Base-by-base conservation (phyloP, 2,113 vertebrate species). In the Phyllostomus discolor region DNA sequence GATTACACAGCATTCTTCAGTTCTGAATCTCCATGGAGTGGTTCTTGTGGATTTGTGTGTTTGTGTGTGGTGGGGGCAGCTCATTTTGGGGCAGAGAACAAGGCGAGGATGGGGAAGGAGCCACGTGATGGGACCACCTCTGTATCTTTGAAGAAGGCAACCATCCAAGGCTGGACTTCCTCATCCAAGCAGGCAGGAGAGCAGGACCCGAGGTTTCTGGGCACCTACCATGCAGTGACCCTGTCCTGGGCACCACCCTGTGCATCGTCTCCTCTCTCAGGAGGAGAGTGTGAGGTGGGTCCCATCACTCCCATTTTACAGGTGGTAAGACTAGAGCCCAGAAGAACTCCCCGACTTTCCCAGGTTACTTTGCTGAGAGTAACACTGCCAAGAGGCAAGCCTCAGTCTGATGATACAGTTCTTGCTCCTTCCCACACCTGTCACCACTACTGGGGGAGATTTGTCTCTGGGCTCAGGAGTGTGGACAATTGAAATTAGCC, bases 1-100 rank as follows among this genome's bases (percentile, higher is more conserved):
- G 85, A 81, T 96, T 50, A 82, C 11, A 7, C 19, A 86, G 22
- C 66, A 62, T 87, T 50, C 81, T 88, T 70, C 50, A 15, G 43
- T 41, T 83, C 70, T 85, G 92, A 88, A 24, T 85, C 84, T 92
- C 20, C 0, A 0, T 10, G 33, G 76, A 41, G 26, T 17, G 31
- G 16, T 24, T 48, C 48, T 59, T 54, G 57, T 5, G 79, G 62
- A 57, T 28, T 46, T 64, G 24, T 46, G n/a, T 7, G 1, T 0
- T 31, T 15, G 10, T 28, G 2, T 28, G 66, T 1, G 76, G 7
- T 8, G n/a, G 6, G 1, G 46, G 33, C 43, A 33, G 31, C 48
- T 73, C 33, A 38, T 22, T 75, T 57, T 22, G 26, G 59, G 38
- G 46, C 10, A 69, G 67, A 43, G 57, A 79, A 26, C 52, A 69